These are phyloP conservation scores for Geopemphigus sp. DNA, from an alignment of 1,140 invertebrate species.

Conservation along the genomic window DNA sequence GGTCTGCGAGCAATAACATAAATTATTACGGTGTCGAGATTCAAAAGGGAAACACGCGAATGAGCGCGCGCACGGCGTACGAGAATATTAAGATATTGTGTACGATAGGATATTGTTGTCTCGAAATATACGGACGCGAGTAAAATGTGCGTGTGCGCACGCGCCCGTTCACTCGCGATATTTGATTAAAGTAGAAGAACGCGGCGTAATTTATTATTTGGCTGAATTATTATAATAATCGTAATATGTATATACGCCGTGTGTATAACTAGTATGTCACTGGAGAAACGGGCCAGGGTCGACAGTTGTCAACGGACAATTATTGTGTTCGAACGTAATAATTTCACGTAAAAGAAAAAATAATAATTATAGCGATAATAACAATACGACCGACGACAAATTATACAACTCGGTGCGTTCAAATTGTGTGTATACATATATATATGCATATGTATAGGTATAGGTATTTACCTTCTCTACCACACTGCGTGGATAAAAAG, in stretches of 20 bases:
- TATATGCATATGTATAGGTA: too few relatives aligned
- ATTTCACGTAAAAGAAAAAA: slow-evolving; percentile 6
- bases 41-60: too few relatives aligned
- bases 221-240: slow-evolving; percentile 2
- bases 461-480: neutral
- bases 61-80: too few relatives aligned
- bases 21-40: too few relatives aligned
- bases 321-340: slow-evolving; percentile 24
- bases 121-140: too few relatives aligned
- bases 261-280: neutral
- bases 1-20: too few relatives aligned
- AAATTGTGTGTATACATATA: too few relatives aligned
- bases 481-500: neutral
- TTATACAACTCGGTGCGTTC: slow-evolving; percentile 25
- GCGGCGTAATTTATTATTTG: slow-evolving; percentile 1
- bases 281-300: slow-evolving; percentile 40
- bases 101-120: too few relatives aligned
- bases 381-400: neutral
- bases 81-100: too few relatives aligned
- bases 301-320: slow-evolving; percentile 37
- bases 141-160: too few relatives aligned
- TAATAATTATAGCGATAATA: neutral
- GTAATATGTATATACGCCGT: neutral
- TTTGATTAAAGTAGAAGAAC: neutral
- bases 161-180: neutral